These are phyloP conservation scores for Philonicus albiceps DNA, from an alignment of 2,888 invertebrate genomes.

Conservation along the genomic window DNA sequence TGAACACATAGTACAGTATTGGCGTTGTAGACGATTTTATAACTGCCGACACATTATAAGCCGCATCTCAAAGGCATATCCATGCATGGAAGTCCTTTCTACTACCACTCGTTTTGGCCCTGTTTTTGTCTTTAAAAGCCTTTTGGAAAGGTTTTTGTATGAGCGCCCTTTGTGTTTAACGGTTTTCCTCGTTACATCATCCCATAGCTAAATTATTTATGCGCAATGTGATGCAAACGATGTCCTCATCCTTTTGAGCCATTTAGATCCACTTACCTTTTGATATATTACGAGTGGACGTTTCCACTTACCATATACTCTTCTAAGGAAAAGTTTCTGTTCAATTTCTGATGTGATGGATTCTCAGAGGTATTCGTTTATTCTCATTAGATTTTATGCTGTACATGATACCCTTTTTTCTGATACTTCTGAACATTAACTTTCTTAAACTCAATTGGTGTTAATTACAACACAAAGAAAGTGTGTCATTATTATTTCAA, in stretches of 20 bases:
- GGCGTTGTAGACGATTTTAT: background rate
- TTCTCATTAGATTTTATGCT: background rate
- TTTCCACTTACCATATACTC: background rate
- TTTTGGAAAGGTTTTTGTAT: constrained; percentile 13
- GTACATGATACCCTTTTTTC: too few species aligned
- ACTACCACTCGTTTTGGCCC: background rate
- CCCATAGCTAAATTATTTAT: constrained; percentile 35
- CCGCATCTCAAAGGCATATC: background rate
- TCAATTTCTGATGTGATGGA: background rate
- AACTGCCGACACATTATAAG: constrained; percentile 12
- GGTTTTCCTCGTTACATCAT: background rate
- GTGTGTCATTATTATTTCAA: too few species aligned
- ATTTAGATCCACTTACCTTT: background rate
- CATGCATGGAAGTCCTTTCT: background rate
- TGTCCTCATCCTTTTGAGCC: background rate
- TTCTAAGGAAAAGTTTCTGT: background rate
- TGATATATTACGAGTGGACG: background rate
- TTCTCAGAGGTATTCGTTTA: background rate
- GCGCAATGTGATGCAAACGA: background rate
- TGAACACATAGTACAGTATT: background rate
- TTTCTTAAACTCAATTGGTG: too few species aligned
- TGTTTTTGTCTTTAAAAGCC: constrained; percentile 29
- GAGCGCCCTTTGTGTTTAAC: background rate
- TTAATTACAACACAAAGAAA: too few species aligned
- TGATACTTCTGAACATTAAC: background rate